Base-by-base conservation (phyloP, 2,113 vertebrate genomes). In the Nothocercus nigrocapillus region DNA sequence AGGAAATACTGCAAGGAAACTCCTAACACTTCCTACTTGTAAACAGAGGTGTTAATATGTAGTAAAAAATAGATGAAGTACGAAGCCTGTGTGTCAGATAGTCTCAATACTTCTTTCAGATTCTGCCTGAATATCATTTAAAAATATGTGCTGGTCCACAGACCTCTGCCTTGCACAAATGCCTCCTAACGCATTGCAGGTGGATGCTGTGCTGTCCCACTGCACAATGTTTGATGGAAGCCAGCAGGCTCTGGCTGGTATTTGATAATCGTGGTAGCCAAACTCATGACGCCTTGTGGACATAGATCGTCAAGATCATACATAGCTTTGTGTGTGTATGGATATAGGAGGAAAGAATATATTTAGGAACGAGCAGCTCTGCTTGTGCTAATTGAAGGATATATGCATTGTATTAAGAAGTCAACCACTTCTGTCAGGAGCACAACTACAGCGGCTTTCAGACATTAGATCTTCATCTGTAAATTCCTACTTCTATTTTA, bases 1-100 rank as follows among this genome's bases (percentile, higher is more conserved):
- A 88, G 66, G 76, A 84, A 80, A 86, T 32, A 18, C 28, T 85
- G 19, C 10, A 89, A 95, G 66, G 89, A 95, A 95, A 58, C 78
- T 85, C 25, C 8, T 70, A 94, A 62, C 18, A 20, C 13, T 59
- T 51, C 5, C 8, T 61, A 87, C 73, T 72, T 92, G 47, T 82
- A 91, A 85, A 82, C 80, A 67, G 0, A 6, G 59, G 30, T 53
- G 9, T 28, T 38, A 79, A 59, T 8, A 8, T 67, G 49, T 0
- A 0, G 9, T 80, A 59, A 49, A 63, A 32, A 11, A 42, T 38
- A 32, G 1, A 19, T 61, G 9, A 82, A 45, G 28, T 49, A 49
- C 9, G 59, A 87, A 81, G 13, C 3, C 8, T 45, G 1, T 3
- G 5, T 17, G 13, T 56, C 19, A 56, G 16, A 44, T 36, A 36